Base-by-base conservation (phyloP, 2,797 vertebrate species). In the Gallinago stenura region DNA sequence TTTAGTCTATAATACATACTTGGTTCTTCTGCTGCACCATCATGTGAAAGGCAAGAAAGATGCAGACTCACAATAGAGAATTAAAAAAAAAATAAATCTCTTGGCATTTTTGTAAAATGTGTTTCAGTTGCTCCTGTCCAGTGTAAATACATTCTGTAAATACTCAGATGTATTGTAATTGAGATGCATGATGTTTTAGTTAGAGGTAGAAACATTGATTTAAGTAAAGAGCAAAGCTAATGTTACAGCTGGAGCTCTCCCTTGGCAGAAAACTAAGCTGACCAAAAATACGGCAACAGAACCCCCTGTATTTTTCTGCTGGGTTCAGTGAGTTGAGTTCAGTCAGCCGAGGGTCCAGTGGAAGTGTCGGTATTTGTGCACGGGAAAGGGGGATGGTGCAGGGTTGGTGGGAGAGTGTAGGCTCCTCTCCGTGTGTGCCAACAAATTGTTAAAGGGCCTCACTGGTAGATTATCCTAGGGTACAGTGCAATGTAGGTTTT, bases 211-310 rank as follows among this genome's bases (percentile, higher is more conserved):
- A 76, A 57, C 12, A 7, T 4, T n/a, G 22, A 16, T 45, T 83
- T 72, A 86, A 80, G 45, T 73, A 76, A 80, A 92, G 65, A 61
- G 14, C 69, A 69, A 56, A 57, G 37, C n/a, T 64, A 12, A 25
- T 9, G 12, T 50, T 83, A 43, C 18, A 84, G 30, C 35, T 69
- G 35, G 35, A 64, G n/a, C 6, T 66, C 39, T 60, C 30, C 26
- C 31, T 14, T 72, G 24, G 37, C 48, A 87, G 83, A 93, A 72
- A 62, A 76, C 33, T 51, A 85, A 95, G n/a, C 28, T 89, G 60
- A 37, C 48, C 7, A 21, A 66, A 70, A 72, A 15, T 10, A 62
- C 4, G 83, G 46, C 62, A 79, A 20, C 46, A 56, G 30, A 35
- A 12, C 43, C 0, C 0, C 12, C 19, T 33, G 10, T 24, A 4